Conservation (phyloP, 2,797 vertebrate genomes). For the Protonibea diacanthus region DNA sequence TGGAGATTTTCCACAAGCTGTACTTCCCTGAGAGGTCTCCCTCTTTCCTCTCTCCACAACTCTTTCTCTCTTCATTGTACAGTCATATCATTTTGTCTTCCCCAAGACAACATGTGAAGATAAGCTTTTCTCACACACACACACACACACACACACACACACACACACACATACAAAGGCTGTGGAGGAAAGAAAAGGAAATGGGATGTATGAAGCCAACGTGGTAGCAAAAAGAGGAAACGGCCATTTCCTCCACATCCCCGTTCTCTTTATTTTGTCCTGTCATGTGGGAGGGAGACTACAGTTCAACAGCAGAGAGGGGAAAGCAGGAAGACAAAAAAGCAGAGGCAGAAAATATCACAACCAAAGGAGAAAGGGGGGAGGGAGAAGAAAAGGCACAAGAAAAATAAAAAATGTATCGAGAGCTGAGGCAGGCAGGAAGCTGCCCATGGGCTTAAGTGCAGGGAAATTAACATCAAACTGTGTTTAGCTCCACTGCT, state of each 20-base stretch:
- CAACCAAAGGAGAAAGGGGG: slow-evolving; percentile 23
- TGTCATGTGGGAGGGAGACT: slow-evolving; percentile 77
- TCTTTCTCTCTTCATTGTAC: slow-evolving; percentile 32
- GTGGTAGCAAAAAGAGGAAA: slow-evolving; percentile 49
- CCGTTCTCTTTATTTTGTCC: slow-evolving; percentile 87
- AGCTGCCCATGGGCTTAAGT: slow-evolving; percentile 70
- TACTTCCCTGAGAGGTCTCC: slow-evolving; percentile 74
- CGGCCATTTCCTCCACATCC: slow-evolving; percentile 79
- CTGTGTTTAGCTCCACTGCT: slow-evolving; percentile 52
- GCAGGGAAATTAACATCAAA: slow-evolving; percentile 74
- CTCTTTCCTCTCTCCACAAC: slow-evolving; percentile 47
- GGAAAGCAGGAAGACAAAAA: slow-evolving; percentile 44
- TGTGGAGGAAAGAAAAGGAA: slow-evolving; percentile 38
- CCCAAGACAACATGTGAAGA: slow-evolving; percentile 29
- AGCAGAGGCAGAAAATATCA: slow-evolving; percentile 26
- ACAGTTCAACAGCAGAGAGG: slow-evolving; percentile 66
- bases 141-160: slow-evolving; percentile 28
- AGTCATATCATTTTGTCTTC: slow-evolving; percentile 39
- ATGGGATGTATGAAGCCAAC: slow-evolving; percentile 22
- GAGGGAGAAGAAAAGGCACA: slow-evolving; percentile 31
- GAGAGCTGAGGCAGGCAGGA: slow-evolving; percentile 62
- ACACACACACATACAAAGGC: too few relatives aligned
- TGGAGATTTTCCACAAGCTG: slow-evolving; percentile 85
- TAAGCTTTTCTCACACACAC: slow-evolving; percentile 21
- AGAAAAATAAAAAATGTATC: slow-evolving; percentile 72